Evolutionary conservation across 2,113 vertebrate genomes (phyloP), one percentile per base, ranked within the genome.

Genomic region (Thermophis baileyi): DNA sequence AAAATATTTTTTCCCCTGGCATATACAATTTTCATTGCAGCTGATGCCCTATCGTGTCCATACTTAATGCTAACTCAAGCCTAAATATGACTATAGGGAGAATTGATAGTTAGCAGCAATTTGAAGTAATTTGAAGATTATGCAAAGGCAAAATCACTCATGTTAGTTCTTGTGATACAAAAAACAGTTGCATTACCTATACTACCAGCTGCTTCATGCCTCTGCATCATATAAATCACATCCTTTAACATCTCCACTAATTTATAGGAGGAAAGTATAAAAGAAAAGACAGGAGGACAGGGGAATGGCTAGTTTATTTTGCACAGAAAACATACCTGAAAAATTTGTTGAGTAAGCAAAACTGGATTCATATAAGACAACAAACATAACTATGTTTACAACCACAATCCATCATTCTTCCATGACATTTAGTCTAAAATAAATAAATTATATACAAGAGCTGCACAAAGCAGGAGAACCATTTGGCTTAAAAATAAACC

Each of bases 1-100:
- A 94, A 93, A 95, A 95, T 94, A 94, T 94, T 93, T 91, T 91
- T 94, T 95, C 92, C 89, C 93, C 57, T 57, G 90, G 53, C 81
- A 95, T 95, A 96, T 91, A 90, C 92, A 96, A 91, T 94, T 96
- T 94, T 93, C 87, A 95, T 96, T 94, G 81, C 46, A 95, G 47
- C 85, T 16, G 53, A 85, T 95, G 92, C 20, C 93, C 94, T 74
- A 89, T 93, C 92, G 95, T 46, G 94, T 87, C 94, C 91, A 94
- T 94, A 91, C 87, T 89, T 91, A 94, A 93, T 90, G 20, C 87
- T 93, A 93, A 35, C 69, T 16, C 69, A 35, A 92, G 74, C 88
- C 93, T 94, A 86, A 53, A 89, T 87, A 92, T 94, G 94, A 95
- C 40, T 88, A 93, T 30, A 51, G 35, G 30, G 94, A 96, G 92